These are phyloP conservation scores for Accipiter virgatus DNA, from an alignment of 2,113 vertebrate genomes.

Conservation along the genomic window DNA sequence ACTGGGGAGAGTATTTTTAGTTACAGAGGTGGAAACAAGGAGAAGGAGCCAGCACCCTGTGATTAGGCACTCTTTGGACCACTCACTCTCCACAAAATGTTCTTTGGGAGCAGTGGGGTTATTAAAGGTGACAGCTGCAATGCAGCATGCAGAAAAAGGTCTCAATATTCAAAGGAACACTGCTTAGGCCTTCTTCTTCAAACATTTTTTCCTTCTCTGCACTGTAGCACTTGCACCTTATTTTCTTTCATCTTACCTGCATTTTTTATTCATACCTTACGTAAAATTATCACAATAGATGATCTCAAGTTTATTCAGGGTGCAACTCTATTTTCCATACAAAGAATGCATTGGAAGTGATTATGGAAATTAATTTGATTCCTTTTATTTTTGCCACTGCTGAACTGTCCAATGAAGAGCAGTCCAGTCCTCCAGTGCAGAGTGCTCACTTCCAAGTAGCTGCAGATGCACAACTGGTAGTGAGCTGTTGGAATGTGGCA, in stretches of 20 bases:
- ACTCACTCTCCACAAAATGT: not conserved
- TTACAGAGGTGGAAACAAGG: not conserved
- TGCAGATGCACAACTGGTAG: not conserved
- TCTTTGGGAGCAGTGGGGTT: not conserved
- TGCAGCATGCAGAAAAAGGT: not conserved
- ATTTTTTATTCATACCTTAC: not conserved
- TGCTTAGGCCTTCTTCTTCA: not conserved
- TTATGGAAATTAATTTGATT: not conserved
- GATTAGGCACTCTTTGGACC: not conserved
- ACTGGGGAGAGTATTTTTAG: not conserved
- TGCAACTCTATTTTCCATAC: not conserved
- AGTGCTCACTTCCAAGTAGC: not conserved
- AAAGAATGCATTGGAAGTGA: not conserved
- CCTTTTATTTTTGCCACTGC: not conserved
- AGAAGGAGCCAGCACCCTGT: not conserved
- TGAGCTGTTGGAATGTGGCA: not conserved
- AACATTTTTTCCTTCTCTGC: not conserved
- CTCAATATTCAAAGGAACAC: not conserved
- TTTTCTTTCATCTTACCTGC: not conserved
- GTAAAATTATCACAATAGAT: not conserved
- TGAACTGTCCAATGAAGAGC: not conserved
- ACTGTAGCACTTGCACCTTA: not conserved
- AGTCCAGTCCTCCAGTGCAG: not conserved
- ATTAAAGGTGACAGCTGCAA: not conserved
- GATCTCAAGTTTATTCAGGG: not conserved